These are phyloP conservation scores for Drosophila bunnanda DNA, from an alignment of 2,888 invertebrate genomes.

Conservation along the genomic window DNA sequence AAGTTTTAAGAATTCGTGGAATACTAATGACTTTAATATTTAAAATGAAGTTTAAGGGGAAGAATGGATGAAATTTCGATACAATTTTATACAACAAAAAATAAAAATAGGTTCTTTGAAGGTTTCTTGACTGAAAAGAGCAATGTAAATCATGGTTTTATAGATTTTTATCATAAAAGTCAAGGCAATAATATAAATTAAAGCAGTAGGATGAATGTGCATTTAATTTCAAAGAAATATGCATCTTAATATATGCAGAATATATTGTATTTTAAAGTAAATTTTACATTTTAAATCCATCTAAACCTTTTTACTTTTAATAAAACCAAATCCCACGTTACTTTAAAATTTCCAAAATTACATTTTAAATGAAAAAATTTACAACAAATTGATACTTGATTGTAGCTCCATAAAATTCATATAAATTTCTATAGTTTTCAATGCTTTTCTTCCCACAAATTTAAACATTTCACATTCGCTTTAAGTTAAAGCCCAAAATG, in stretches of 20 bases:
- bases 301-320: neutral
- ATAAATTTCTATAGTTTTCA: neutral
- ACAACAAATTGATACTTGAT: too few relatives aligned
- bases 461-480: constrained; percentile 6
- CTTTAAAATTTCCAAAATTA: neutral
- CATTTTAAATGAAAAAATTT: neutral
- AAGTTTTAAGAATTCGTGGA: too few relatives aligned
- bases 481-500: neutral
- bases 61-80: neutral
- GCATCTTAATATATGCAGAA: neutral
- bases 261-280: neutral
- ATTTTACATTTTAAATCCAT: too few relatives aligned
- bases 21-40: neutral
- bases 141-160: too few relatives aligned
- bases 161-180: neutral
- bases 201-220: neutral
- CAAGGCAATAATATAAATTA: neutral
- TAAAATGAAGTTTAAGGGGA: neutral
- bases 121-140: neutral
- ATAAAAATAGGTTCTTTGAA: neutral
- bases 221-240: too few relatives aligned
- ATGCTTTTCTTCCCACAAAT: neutral
- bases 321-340: accelerated
- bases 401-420: neutral
- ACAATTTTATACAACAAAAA: neutral